Conservation (phyloP, 2,113 vertebrate species). For the Rhea americana region DNA sequence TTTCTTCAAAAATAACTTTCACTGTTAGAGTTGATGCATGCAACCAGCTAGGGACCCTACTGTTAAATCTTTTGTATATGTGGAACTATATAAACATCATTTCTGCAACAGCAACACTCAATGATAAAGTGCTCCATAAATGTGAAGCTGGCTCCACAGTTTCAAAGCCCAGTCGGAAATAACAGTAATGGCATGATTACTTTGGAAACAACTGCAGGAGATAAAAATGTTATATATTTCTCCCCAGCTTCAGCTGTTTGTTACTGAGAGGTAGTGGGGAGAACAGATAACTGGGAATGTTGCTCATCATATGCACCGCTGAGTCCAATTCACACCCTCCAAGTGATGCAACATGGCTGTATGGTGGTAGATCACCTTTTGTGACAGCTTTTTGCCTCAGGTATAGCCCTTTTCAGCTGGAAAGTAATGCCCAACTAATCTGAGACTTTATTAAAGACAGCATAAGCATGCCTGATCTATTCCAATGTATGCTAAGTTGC, state of each 20-base stretch:
- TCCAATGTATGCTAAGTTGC: not conserved
- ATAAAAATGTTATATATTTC: not conserved
- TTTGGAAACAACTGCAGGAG: not conserved
- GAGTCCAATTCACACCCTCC: not conserved
- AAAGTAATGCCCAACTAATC: not conserved
- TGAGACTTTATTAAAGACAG: not conserved
- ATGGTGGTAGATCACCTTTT: not conserved
- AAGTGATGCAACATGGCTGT: not conserved
- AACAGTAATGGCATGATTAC: not conserved
- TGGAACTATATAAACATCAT: not conserved
- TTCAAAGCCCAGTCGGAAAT: not conserved
- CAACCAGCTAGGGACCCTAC: not conserved
- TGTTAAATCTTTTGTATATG: not conserved
- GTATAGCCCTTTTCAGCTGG: not conserved
- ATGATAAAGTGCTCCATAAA: not conserved
- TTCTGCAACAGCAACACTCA: not conserved
- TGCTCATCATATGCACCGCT: not conserved
- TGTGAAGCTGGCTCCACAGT: not conserved
- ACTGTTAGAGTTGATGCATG: not conserved
- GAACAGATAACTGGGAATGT: not conserved
- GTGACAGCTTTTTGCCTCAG: not conserved
- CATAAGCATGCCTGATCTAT: not conserved
- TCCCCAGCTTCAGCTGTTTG: not conserved
- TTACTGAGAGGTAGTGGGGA: not conserved
- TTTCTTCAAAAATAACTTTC: not conserved